Percentiles rank a stretch among this genome's conserved stretches.
Conservation (phyloP, 2,888 invertebrate genomes). For the Cyaniris semiargus region DNA sequence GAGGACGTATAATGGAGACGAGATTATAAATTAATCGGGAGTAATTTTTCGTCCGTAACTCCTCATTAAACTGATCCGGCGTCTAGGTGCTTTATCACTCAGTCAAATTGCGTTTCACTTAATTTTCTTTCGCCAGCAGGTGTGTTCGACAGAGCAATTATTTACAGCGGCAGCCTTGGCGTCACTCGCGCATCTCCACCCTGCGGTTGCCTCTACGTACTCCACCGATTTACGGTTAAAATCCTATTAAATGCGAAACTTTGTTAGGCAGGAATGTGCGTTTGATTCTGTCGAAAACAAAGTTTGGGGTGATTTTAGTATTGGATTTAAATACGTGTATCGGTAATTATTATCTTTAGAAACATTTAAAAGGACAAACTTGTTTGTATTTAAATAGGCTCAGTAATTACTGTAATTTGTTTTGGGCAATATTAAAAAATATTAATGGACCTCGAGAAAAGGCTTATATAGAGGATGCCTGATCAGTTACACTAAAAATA, state of each 20-base stretch:
- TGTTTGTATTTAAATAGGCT: too few relatives aligned
- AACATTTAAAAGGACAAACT: too few relatives aligned
- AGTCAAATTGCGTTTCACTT: slow-evolving; percentile 80
- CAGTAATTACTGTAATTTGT: too few relatives aligned
- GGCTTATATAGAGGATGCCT: too few relatives aligned
- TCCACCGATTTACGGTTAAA: slow-evolving; percentile 42
- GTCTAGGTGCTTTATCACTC: slow-evolving; percentile 77
- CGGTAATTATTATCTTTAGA: too few relatives aligned
- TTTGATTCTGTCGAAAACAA: not conserved
- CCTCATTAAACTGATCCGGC: slow-evolving; percentile 77
- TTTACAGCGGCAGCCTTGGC: slow-evolving; percentile 76
- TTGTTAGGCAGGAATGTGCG: not conserved
- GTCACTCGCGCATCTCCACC: slow-evolving; percentile 57
- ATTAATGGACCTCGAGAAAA: too few relatives aligned
- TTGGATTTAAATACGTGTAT: not conserved
- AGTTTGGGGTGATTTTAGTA: not conserved
- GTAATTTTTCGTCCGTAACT: slow-evolving; percentile 73
- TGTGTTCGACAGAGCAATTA: slow-evolving; percentile 81
- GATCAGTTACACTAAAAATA: too few relatives aligned
- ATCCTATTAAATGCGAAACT: slow-evolving; percentile 8
- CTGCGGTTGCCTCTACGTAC: slow-evolving; percentile 57
- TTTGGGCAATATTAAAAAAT: too few relatives aligned
- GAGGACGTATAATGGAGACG: slow-evolving; percentile 56
- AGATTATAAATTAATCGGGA: slow-evolving; percentile 66
- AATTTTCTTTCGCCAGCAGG: slow-evolving; percentile 79